Percentiles rank a stretch among this genome's conserved stretches.
phyloP scores from a whole-genome alignment of 2,888 invertebrate genomes.

The Phrixothrix hirtus region DNA sequence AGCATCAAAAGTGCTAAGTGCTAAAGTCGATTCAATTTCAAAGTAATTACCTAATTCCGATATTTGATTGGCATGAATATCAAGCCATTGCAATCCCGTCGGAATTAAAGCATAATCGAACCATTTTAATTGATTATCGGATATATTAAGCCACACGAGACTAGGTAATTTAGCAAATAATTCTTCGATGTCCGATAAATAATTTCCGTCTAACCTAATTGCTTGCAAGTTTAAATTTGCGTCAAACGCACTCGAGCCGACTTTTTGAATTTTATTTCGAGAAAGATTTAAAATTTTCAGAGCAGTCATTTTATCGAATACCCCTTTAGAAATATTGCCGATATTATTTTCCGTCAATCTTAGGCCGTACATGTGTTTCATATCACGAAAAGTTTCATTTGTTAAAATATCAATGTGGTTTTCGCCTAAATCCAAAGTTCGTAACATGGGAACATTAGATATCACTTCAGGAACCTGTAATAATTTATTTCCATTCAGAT shows the following conservation, averaged over 20 bases:
- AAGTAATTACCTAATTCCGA: conserved; percentile 82
- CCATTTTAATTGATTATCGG: conserved; percentile 80
- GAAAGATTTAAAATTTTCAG: conserved; percentile 83
- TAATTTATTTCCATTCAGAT: conserved; percentile 80
- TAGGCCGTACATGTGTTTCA: conserved; percentile 79
- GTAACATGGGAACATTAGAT: conserved; percentile 73
- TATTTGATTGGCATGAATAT: conserved; percentile 83
- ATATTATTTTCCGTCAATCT: conserved; percentile 85
- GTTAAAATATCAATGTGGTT: conserved; percentile 79
- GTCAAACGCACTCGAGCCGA: conserved; percentile 79
- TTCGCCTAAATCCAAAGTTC: conserved; percentile 82
- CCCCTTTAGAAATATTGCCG: conserved; percentile 76
- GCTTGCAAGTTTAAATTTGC: conserved; percentile 77
- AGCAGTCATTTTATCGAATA: conserved; percentile 76
- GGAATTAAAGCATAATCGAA: conserved; percentile 87
- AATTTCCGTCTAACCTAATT: conserved; percentile 80
- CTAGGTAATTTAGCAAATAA: conserved; percentile 80
- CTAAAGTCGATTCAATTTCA: conserved; percentile 78
- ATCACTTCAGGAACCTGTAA: conserved; percentile 75
- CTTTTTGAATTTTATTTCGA: conserved; percentile 78
- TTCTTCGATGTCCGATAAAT: conserved; percentile 75
- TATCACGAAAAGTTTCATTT: conserved; percentile 77
- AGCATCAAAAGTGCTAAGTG: conserved; percentile 79
- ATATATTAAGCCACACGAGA: conserved; percentile 84
- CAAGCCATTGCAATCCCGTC: conserved; percentile 80